A percentile compares a stretch with the other conserved stretches of the same genome.
These are phyloP conservation scores for Phlogophora meticulosa DNA, from an alignment of 2,888 invertebrate genomes.

Conservation along the genomic window DNA sequence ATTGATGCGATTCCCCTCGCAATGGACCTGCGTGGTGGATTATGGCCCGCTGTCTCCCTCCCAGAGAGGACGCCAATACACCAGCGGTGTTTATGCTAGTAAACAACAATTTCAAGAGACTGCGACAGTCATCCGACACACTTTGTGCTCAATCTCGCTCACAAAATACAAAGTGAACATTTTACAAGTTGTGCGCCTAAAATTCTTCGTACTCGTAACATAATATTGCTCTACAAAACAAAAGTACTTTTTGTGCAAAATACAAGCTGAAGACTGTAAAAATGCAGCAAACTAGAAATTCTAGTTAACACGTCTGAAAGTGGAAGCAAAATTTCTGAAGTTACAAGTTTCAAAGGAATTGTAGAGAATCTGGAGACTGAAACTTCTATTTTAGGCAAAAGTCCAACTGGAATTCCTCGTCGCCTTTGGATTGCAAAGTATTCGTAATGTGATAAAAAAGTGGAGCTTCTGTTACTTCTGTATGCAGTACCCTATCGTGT, in stretches of 20 bases:
- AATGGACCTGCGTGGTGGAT: no score
- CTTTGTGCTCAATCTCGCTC: slow-evolving; percentile 3
- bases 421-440: slow-evolving; percentile 7
- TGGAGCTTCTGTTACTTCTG: slow-evolving; percentile 15
- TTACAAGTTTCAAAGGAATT: slow-evolving; percentile 18
- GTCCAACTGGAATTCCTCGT: background rate
- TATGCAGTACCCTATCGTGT: slow-evolving; percentile 2
- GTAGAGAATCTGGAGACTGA: background rate
- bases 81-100: background rate
- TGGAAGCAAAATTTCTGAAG: slow-evolving; percentile 9
- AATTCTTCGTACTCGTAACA: background rate
- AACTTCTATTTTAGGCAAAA: slow-evolving; percentile 28
- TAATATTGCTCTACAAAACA: background rate
- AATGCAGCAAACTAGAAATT: slow-evolving; percentile 16
- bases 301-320: slow-evolving; percentile 14
- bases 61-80: no score
- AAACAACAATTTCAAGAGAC: background rate
- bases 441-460: background rate
- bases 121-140: background rate
- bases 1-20: no score
- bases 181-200: background rate
- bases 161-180: background rate
- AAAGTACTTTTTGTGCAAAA: slow-evolving; percentile 16
- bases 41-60: no score
- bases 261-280: slow-evolving; percentile 16